Evolutionary conservation across 2,113 vertebrate species (phyloP), one percentile per base, ranked within the genome.

Genomic region (Solea solea): DNA sequence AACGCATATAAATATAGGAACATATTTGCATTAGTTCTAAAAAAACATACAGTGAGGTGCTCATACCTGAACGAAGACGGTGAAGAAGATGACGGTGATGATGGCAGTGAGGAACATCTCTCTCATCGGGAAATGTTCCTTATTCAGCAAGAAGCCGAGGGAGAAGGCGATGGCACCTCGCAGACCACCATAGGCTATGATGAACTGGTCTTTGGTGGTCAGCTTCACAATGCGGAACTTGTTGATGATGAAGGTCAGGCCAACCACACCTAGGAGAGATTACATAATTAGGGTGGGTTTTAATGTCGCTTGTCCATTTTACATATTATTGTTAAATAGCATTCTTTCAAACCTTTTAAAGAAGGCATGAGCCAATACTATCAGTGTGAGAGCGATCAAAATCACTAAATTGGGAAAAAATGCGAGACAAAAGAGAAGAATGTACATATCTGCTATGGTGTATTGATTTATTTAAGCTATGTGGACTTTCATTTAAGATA

Each of bases 1-100:
- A 21, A 21, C 21, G 21, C 21, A 21, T 21, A 21, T 21, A 21
- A 21, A 21, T 21, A 21, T 21, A 21, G 21, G 21, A 21, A 21
- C 21, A 21, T 21, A 21, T 21, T 21, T 21, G 1, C 21, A 21
- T 21, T 21, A 21, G 21, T 1, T 21, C 44, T 10, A 45, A 2
- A 1, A 1, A 12, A 45, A 45, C 8, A 45, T 12, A 45, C 1
- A 45, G 9, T 12, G 11, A 8, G 2, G 39, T 44, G 7, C 8
- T 49, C 40, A 5, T 81, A 97, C 98, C 97, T 99, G 98, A 79
- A 99, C 97, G 1, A 99, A 99, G 39, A 99, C 98, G 0, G 98
- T 99, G 94, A 99, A 99, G 94, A 99, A 99, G 92, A 99, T 95
- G 64, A 98, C 96, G 0, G 97, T 99, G 93, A 99, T 99, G 94